Conservation (phyloP, 92 coral and sea anemone species). For the Heliopora coerulea region DNA sequence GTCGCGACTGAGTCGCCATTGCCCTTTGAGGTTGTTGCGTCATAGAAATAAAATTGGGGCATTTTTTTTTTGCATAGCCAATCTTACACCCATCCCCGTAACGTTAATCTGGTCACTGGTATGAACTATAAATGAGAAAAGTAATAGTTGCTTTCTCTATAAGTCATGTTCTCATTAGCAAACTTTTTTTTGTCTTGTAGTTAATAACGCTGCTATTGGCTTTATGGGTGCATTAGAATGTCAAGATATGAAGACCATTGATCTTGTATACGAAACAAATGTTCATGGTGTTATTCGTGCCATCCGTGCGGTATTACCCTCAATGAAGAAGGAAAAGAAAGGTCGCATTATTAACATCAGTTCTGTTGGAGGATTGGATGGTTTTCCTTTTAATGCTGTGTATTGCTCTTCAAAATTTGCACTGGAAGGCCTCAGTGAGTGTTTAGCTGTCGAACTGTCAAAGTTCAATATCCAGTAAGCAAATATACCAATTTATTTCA, state of each 20-base stretch:
- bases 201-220: constrained; percentile 89
- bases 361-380: constrained; percentile 68
- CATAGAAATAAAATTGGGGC: no score
- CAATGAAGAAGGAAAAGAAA: constrained; percentile 68
- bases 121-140: no score
- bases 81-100: no score
- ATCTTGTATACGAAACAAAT: constrained; percentile 71
- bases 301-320: constrained; percentile 70
- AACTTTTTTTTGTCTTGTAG: constrained; percentile 35
- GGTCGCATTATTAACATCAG: constrained; percentile 81
- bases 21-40: no score
- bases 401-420: constrained; percentile 90
- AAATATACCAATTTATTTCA: neutral
- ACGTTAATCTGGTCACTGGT: no score
- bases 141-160: no score
- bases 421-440: constrained; percentile 78
- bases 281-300: constrained; percentile 69
- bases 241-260: constrained; percentile 52
- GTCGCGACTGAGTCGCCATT: no score
- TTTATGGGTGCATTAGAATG: constrained; percentile 75
- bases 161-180: neutral
- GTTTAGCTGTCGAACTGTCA: constrained; percentile 62
- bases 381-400: constrained; percentile 79
- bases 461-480: no score
- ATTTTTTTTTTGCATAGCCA: no score